Evolutionary conservation across 30 jellyfish, hydroid and myxozoan species (phyloP), one percentile per base, ranked within the genome.

Genomic region (Nemopilema nomurai): DNA sequence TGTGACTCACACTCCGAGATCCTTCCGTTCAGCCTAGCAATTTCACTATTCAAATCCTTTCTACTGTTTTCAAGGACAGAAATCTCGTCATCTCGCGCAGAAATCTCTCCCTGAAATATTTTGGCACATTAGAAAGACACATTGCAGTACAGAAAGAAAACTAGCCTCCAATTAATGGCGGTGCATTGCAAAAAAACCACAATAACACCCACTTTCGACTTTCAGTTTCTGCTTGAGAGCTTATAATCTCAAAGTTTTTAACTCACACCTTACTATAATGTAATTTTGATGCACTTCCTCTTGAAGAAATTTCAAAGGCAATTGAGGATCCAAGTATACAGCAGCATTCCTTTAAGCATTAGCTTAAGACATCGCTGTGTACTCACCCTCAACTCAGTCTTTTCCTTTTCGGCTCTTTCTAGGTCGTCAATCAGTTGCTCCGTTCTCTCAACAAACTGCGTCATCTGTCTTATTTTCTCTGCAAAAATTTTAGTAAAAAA

Each of bases 391-490:
- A 79, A 80, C 18, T 67, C 81, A 25, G 69, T 31, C 80, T 79
- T 79, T 28, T 32, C 81, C 25, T 22, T 30, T 16, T 79, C 89
- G 7, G 89, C 89, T 64, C 32, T 69, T 23, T 79, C 89, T 64
- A 79, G 62, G 1, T 79, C 89, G 18, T 41, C 89, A 65, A 79
- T 79, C 62, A 79, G 50, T 19, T 77, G 69, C 29, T 84, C 93
- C 4, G 93, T 74, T 73, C 87, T 29, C 82, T 84, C 87, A 33
- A 84, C 93, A 49, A 74, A 77, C 25, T 72, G 70, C n/a, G 93
- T 62, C 93, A 84, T 84, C 18, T 78, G 87, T 25, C 85, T 41
- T 66, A 84, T 71, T 50, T 74, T 77, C 28, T 66, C 93, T 84
- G 53, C 31, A 67, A 4, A n/a, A n/a, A n/a, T n/a, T n/a, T n/a